Base-by-base conservation (phyloP, 2,113 vertebrate genomes). In the Athene cunicularia region DNA sequence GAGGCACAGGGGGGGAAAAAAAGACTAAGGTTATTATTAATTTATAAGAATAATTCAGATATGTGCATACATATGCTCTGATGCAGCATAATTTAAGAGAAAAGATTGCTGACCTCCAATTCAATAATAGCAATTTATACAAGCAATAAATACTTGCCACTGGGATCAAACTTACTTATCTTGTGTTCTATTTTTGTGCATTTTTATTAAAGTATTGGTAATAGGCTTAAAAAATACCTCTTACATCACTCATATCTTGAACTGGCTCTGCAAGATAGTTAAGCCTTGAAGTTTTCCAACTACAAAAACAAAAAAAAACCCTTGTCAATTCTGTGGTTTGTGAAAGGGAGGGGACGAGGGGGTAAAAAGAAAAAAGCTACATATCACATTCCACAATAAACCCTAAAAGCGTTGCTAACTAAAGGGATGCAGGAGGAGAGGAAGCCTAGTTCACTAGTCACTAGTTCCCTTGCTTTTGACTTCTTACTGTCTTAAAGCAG, bases 121-220 rank as follows among this genome's bases (percentile, higher is more conserved):
- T 68, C 64, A 85, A 43, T 43, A 76, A 41, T 14, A 66, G 30
- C 12, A 72, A 83, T 71, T 89, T 59, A 84, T n/a, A 93, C 6
- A 92, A 80, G 32, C 21, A 95, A 95, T 80, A 75, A 37, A 76
- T 80, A 76, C 9, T 23, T 84, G 63, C 19, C 50, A 70, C 35
- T 22, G 28, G 49, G 23, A 86, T 24, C 33, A 90, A 76, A 50
- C 22, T 53, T 56, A 39, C 12, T 82, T 60, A 80, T 28, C 23
- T 20, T 18, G 35, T 26, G 8, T 67, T 77, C 56, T 67, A 47
- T 59, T 86, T 90, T 55, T 71, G 52, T 32, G 33, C 22, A n/a
- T 35, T 83, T 85, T 62, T 60, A 77, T 47, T 58, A 74, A 52
- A 24, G 14, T 20, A 8, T 27, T 3, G 0, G 21, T 23, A 90